Evolutionary conservation across 2,888 invertebrate genomes (phyloP), one percentile per base, ranked within the genome.

Genomic region (Drosophila meridiana): DNA sequence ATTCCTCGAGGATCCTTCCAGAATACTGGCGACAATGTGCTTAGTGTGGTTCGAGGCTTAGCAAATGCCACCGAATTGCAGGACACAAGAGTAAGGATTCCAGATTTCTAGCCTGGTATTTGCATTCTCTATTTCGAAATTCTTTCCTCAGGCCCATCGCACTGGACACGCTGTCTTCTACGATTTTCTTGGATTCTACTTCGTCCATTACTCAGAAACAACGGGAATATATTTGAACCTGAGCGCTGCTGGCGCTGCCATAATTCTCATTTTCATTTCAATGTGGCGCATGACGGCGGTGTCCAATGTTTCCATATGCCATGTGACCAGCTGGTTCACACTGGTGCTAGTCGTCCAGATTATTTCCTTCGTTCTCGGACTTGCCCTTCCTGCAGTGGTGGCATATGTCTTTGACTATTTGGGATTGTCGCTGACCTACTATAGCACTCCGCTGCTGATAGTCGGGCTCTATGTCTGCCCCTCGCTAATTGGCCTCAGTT

Each of bases 1-100:
- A 94, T 97, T 30, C 94, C 94, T 32, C 91, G 94, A 0, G 96
- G 96, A 1, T 95, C 96, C 8, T 90, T 97, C 20, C 97, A 97
- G 91, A 94, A 95, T 80, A 95, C 96, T 5, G 97, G 96, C 0
- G 95, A 96, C 69, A 96, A 96, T 93, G 89, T 97, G 20, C 92
- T 96, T 42, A 94, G 94, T 0, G 90, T 96, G 1, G 91, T 82
- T 11, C 71, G 80, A 0, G 68, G 71, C 0, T 70, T 80, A 3
- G 53, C 82, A 0, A 87, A 83, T 61, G 84, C 87, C 1, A 58
- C 69, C 2, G 84, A 86, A 45, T 11, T 83, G 32, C 11, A 72
- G 0, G 58, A 69, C 36, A 61, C 34, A 0, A 20, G 11, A 52
- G 61, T 57, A 47, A 36, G 34, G 1, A 36, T 34, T 13, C 13